phyloP scores from a whole-genome alignment of 2,888 invertebrate genomes.

The Anarsia innoxiella region DNA sequence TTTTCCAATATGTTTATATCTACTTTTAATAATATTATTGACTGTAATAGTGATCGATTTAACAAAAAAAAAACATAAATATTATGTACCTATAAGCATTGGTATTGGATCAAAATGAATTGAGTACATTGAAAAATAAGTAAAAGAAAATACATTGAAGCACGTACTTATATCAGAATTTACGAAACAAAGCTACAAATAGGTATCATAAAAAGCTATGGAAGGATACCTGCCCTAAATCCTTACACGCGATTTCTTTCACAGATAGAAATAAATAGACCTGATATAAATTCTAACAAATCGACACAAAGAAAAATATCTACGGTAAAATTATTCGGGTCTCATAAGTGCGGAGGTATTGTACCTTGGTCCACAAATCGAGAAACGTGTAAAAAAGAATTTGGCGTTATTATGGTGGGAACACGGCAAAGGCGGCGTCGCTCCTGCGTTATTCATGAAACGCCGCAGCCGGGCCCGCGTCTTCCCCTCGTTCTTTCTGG shows the following conservation, averaged over 20 bases:
- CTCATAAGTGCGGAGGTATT: slow-evolving; percentile 8
- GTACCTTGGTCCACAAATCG: slow-evolving; percentile 31
- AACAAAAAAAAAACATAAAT: too few relatives aligned
- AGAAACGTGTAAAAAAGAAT: slow-evolving; percentile 34
- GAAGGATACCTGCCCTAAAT: not conserved
- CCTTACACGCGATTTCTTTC: not conserved
- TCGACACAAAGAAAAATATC: slow-evolving; percentile 9
- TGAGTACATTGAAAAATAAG: too few relatives aligned
- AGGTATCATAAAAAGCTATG: not conserved
- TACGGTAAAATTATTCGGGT: slow-evolving; percentile 11
- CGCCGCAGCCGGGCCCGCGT: slow-evolving; percentile 18
- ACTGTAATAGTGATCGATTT: too few relatives aligned
- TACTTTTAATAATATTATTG: too few relatives aligned
- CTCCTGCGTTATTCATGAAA: slow-evolving; percentile 56
- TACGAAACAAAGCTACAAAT: not conserved
- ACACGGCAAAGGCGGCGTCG: slow-evolving; percentile 53
- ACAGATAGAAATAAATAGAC: not conserved
- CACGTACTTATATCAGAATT: too few relatives aligned
- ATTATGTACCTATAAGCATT: too few relatives aligned
- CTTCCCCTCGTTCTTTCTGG: slow-evolving; percentile 44
- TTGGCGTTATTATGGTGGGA: slow-evolving; percentile 39
- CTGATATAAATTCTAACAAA: slow-evolving; percentile 12
- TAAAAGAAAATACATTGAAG: too few relatives aligned
- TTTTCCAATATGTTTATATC: too few relatives aligned
- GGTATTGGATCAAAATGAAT: too few relatives aligned